A percentile compares a stretch with the other conserved stretches of the same genome.
phyloP scores from a whole-genome alignment of 2,797 vertebrate species.

The Brachyalestes nurse region DNA sequence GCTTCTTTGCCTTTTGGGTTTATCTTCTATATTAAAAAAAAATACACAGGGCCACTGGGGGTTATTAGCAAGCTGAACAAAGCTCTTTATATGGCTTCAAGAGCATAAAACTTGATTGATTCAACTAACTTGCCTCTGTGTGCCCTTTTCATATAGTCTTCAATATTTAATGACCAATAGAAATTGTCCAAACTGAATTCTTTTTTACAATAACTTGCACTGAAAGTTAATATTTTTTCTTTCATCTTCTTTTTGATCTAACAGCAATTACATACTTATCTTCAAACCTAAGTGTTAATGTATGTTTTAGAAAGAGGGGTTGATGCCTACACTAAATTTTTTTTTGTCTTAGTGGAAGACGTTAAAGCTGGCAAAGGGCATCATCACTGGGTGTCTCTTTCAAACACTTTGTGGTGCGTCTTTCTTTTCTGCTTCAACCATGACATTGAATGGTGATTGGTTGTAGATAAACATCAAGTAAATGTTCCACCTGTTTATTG shows the following conservation, averaged over 20 bases:
- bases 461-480: not conserved
- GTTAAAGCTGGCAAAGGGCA: conserved; percentile 66
- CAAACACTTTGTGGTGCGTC: conserved; percentile 1
- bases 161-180: not conserved
- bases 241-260: too few species aligned
- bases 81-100: conserved; percentile 44
- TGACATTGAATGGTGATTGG: conserved; percentile 24
- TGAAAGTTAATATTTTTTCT: too few species aligned
- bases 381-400: conserved; percentile 56
- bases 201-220: not conserved
- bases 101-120: conserved; percentile 9
- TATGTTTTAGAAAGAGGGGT: conserved; percentile 59
- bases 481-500: conserved; percentile 16
- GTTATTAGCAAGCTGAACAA: conserved; percentile 62
- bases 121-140: not conserved
- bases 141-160: not conserved
- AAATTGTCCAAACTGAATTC: conserved; percentile 1
- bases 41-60: conserved; percentile 56
- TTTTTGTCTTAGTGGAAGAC: conserved; percentile 67
- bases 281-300: conserved; percentile 54
- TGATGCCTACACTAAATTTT: conserved; percentile 65
- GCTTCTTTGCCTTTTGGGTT: conserved; percentile 50
- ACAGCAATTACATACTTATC: conserved; percentile 32
- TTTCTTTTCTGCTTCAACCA: not conserved
- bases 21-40: conserved; percentile 61